Percentiles rank a stretch among this genome's conserved stretches.
Conservation (phyloP, 1,140 invertebrate species). For the Dendroctonus ponderosae region DNA sequence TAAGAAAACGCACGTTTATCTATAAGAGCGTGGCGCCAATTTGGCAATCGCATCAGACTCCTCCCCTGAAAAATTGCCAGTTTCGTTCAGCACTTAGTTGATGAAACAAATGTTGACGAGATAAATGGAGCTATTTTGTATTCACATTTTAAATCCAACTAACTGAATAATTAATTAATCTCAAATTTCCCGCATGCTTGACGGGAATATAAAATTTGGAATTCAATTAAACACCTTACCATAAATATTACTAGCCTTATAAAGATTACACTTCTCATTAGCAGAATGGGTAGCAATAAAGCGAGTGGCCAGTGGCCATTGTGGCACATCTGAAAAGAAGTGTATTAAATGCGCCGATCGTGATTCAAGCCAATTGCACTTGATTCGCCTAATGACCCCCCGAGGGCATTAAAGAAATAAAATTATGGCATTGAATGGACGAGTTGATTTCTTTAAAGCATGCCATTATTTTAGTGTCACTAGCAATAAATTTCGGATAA, state of each 20-base stretch:
- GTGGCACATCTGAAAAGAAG: slow-evolving; percentile 19
- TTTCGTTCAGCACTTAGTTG: not conserved
- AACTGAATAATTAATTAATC: not conserved
- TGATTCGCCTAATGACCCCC: slow-evolving; percentile 22
- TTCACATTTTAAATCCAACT: not conserved
- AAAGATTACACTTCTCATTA: slow-evolving; percentile 17
- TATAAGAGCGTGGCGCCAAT: too few relatives aligned
- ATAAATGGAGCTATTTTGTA: not conserved
- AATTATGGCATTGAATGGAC: slow-evolving; percentile 20
- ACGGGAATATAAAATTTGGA: not conserved
- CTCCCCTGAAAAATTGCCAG: not conserved
- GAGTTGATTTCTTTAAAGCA: slow-evolving; percentile 18
- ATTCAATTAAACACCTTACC: too few relatives aligned
- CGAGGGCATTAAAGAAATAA: slow-evolving; percentile 18
- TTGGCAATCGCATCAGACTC: not conserved
- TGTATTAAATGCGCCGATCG: slow-evolving; percentile 15
- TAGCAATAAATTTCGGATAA: not conserved
- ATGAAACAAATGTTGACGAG: not conserved
- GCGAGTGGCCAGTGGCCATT: slow-evolving; percentile 7
- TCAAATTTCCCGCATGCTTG: not conserved
- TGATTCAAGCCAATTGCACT: slow-evolving; percentile 20
- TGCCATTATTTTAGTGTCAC: slow-evolving; percentile 16
- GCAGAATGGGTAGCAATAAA: slow-evolving; percentile 14
- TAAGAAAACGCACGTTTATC: too few relatives aligned
- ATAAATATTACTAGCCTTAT: slow-evolving; percentile 2